phyloP scores from a whole-genome alignment of 2,113 vertebrate species.

The Cavia porcellus region DNA sequence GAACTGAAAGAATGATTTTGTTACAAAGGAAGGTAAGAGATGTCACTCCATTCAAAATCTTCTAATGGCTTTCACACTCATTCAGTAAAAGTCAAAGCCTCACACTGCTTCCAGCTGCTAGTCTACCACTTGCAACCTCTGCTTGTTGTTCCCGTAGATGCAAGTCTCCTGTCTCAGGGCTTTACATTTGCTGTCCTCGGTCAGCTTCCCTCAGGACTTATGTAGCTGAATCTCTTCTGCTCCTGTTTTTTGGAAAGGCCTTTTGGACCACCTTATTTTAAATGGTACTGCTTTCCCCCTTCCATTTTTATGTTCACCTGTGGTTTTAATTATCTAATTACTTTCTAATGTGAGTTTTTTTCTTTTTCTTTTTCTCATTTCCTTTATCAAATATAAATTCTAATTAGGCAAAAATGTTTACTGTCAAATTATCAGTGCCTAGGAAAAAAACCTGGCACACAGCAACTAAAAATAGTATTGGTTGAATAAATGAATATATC shows the following conservation, averaged over 20 bases:
- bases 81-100: background rate
- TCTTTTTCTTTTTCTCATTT: background rate
- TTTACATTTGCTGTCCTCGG: background rate
- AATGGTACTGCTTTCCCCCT: background rate
- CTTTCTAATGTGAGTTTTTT: background rate
- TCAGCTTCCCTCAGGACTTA: background rate
- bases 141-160: background rate
- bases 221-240: background rate
- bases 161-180: background rate
- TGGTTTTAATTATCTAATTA: background rate
- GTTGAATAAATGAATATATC: background rate
- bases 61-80: background rate
- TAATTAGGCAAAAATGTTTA: background rate
- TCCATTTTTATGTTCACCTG: constrained; percentile 41
- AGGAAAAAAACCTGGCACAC: background rate
- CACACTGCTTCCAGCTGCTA: background rate
- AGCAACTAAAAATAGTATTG: background rate
- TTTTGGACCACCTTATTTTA: constrained; percentile 16
- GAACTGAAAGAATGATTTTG: background rate
- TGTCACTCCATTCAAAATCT: background rate
- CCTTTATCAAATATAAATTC: background rate
- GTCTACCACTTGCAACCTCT: background rate
- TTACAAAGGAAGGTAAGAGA: background rate
- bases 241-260: constrained; percentile 6
- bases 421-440: background rate